Base-by-base conservation (phyloP, 2,888 invertebrate genomes). In the Horisme vitalbata region DNA sequence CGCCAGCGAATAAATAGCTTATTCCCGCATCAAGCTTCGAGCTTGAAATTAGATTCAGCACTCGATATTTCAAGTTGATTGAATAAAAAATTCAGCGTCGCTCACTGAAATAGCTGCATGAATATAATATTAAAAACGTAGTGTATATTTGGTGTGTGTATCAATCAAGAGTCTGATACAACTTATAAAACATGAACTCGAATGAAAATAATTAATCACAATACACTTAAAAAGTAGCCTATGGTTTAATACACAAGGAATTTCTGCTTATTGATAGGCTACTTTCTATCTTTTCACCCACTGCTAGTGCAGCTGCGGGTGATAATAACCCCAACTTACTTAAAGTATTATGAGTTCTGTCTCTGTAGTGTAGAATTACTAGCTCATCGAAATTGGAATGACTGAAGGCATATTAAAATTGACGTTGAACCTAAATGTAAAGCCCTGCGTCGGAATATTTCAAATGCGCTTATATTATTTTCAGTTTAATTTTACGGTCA, bases 21-120 rank as follows among this genome's bases (percentile, higher is more conserved):
- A 21, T 2, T 26, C 11, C 11, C 10, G 44, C 37, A 43, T 23
- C 15, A 6, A 18, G 28, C 9, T 26, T 21, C 27, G 18, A 23
- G 26, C 6, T 43, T 32, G 10, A 65, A 74, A 74, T 75, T 66
- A 65, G 52, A 71, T 71, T 72, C 59, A 55, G 59, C 63, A 55
- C 61, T 72, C 65, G 68, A 75, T 71, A 71, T 71, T 71, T 65
- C 57, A 68, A 70, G 55, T 68, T 65, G 58, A 68, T 72, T 65
- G 55, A 57, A 73, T 48, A 61, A 63, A 63, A 69, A 68, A 67
- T 71, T 66, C 65, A 65, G 62, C 52, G 54, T 52, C 46, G 27
- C 57, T 9, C 26, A 52, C 52, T 36, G 47, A 51, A 66, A 65
- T 30, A 13, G 20, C 21, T 8, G 27, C n/a, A 6, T 12, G 21